Base-by-base conservation (phyloP, 2,888 invertebrate genomes). In the Thalpophila matura region DNA sequence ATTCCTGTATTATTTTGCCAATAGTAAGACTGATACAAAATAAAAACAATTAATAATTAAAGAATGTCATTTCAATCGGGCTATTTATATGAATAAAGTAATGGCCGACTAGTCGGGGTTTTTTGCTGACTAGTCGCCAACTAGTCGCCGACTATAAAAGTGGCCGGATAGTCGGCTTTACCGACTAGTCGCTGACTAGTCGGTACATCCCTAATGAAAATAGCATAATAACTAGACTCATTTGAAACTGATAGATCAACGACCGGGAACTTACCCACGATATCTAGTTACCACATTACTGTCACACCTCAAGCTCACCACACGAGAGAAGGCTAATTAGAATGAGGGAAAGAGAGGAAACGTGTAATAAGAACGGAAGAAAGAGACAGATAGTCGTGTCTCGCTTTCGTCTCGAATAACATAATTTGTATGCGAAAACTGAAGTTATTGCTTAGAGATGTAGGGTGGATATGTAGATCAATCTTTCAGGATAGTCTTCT, bases 381-480 rank as follows among this genome's bases (percentile, higher is more conserved):
- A 20, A 27, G 58, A 47, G 66, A 42, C 3, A 3, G 22, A 31
- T 14, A 33, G 22, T 16, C 4, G 9, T 35, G 18, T 43, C 50
- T 43, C 43, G 12, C 33, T 75, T 18, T 12, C 51, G 35, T 35
- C 33, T 42, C 26, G 31, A 38, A 56, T 59, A 68, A 66, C 70
- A 70, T 68, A 71, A 83, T 82, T 83, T 81, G 71, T 80, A 81
- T 81, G 76, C 69, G 75, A 81, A 83, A 77, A 79, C 71, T 77
- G 63, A 73, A 77, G 70, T 76, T 76, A 77, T 68, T 66, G 66
- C 71, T 45, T 26, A 33, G 56, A 55, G 12, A 46, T 37, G 62
- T 74, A 82, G 79, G 56, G 73, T 70, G 35, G 0, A 18, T n/a
- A 45, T 50, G 16, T 16, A 1, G 3, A 37, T 14, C 14, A 0